Conservation (phyloP, 2,888 invertebrate genomes). For the Caradrina kadenii region DNA sequence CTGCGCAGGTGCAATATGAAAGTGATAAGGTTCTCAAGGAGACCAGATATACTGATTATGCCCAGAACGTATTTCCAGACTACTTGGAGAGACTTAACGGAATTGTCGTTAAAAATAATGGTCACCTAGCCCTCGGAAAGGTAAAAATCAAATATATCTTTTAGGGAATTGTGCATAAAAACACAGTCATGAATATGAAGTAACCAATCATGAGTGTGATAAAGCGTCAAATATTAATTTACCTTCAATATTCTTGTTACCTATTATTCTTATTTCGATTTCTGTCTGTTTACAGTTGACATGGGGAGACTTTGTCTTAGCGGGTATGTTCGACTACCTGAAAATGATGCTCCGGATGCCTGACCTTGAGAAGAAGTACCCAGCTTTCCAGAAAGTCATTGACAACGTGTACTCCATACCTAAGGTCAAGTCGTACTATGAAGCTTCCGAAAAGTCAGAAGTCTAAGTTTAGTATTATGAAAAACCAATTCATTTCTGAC, state of each 20-base stretch:
- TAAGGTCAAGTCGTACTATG: slow-evolving; percentile 71
- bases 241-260: neutral
- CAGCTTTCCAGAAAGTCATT: slow-evolving; percentile 74
- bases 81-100: slow-evolving; percentile 65
- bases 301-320: slow-evolving; percentile 72
- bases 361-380: slow-evolving; percentile 76
- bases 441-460: slow-evolving; percentile 1
- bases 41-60: slow-evolving; percentile 58
- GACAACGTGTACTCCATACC: slow-evolving; percentile 73
- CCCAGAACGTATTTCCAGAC: slow-evolving; percentile 62
- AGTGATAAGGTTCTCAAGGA: slow-evolving; percentile 59
- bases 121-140: slow-evolving; percentile 70
- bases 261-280: neutral
- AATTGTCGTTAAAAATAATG: slow-evolving; percentile 67
- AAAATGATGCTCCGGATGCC: slow-evolving; percentile 64
- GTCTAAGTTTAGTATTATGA: neutral
- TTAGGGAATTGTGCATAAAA: too few relatives aligned
- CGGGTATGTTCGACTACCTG: slow-evolving; percentile 67
- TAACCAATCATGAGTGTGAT: too few relatives aligned
- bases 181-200: too few relatives aligned
- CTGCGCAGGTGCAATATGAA: slow-evolving; percentile 57
- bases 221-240: too few relatives aligned
- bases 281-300: slow-evolving; percentile 64
- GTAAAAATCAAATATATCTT: slow-evolving; percentile 20
- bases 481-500: neutral